Percentiles rank a stretch among this genome's conserved stretches.
These are phyloP conservation scores for Pelodiscus sinensis DNA, from an alignment of 2,113 vertebrate genomes.

Conservation along the genomic window DNA sequence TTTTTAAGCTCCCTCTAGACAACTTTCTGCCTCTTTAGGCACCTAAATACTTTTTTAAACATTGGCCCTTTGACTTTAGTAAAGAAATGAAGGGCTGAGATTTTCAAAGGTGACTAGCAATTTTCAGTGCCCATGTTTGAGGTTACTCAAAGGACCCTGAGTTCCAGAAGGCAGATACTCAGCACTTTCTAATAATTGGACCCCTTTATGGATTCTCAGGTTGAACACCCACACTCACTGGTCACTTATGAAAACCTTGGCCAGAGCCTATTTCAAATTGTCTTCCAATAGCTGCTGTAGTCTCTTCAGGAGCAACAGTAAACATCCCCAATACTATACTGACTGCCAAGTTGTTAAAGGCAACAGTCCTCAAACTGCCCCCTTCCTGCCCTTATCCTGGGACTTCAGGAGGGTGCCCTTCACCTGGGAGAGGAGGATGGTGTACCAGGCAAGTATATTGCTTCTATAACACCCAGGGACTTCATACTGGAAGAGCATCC, in stretches of 20 bases:
- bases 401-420: background rate
- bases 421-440: background rate
- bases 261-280: rapidly evolving
- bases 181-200: rapidly evolving
- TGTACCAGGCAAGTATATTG: background rate
- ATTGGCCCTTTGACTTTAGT: background rate
- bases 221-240: background rate
- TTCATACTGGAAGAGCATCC: background rate
- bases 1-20: background rate
- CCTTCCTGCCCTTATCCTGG: background rate
- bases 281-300: background rate
- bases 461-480: background rate
- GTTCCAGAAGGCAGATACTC: background rate
- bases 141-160: background rate
- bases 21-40: background rate
- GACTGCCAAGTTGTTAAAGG: background rate
- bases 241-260: background rate
- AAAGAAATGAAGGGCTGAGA: background rate
- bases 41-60: background rate
- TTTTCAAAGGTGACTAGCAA: background rate
- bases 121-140: background rate
- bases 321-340: rapidly evolving
- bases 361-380: background rate
- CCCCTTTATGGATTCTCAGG: background rate
- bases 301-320: rapidly evolving